Conservation (phyloP, 2,797 vertebrate genomes). For the Siniperca scherzeri region DNA sequence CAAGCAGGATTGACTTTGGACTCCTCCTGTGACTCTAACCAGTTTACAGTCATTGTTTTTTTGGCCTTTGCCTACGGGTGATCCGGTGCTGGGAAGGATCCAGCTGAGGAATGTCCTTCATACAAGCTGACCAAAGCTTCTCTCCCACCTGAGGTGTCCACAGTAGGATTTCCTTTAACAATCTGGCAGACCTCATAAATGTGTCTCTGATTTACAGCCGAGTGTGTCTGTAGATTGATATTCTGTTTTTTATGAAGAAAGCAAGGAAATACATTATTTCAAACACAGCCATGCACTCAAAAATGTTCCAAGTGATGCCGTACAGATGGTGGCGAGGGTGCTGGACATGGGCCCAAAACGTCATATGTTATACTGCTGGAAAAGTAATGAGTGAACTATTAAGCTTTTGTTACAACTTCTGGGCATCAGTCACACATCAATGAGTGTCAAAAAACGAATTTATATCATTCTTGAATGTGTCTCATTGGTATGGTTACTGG, state of each 20-base stretch:
- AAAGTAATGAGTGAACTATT: constrained; percentile 56
- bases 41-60: constrained; percentile 49
- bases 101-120: constrained; percentile 57
- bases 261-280: constrained; percentile 58
- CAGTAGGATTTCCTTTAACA: constrained; percentile 64
- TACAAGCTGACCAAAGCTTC: constrained; percentile 50
- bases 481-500: constrained; percentile 55
- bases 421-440: constrained; percentile 40
- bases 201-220: constrained; percentile 55
- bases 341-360: constrained; percentile 45
- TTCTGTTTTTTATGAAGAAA: constrained; percentile 46
- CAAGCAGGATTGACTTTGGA: constrained; percentile 54
- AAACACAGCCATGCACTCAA: constrained; percentile 38
- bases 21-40: constrained; percentile 47
- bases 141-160: constrained; percentile 43
- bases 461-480: constrained; percentile 46
- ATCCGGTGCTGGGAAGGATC: constrained; percentile 47
- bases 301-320: constrained; percentile 47
- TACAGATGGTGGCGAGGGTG: constrained; percentile 37
- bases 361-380: constrained; percentile 38
- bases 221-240: constrained; percentile 40
- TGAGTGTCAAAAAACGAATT: constrained; percentile 33
- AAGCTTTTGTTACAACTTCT: constrained; percentile 56
- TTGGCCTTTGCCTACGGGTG: constrained; percentile 44
- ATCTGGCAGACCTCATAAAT: constrained; percentile 61